Evolutionary conservation across 2,888 invertebrate species (phyloP).

Genomic region (Drosophila mimetica): DNA sequence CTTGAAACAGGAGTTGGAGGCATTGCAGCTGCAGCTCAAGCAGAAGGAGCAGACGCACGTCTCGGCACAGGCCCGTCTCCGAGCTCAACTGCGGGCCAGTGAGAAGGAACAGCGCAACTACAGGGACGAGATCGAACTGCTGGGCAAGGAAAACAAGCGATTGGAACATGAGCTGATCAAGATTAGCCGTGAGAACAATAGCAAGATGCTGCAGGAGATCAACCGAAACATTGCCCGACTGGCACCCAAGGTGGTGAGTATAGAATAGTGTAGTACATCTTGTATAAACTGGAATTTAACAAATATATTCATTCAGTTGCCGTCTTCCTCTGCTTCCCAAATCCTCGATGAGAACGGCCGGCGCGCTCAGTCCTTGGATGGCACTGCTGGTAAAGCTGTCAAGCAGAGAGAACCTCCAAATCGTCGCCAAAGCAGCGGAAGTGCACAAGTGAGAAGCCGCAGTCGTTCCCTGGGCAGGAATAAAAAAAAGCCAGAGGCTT

Average conservation of each 20-base stretch:
- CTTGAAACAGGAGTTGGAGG: slow-evolving; percentile 88
- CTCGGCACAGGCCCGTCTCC: slow-evolving; percentile 89
- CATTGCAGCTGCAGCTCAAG: slow-evolving; percentile 88
- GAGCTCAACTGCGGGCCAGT: slow-evolving; percentile 89
- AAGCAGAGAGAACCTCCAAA: slow-evolving; percentile 21
- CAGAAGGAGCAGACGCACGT: slow-evolving; percentile 90
- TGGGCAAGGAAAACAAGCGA: slow-evolving; percentile 88
- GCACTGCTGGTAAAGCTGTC: slow-evolving; percentile 2
- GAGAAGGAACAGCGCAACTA: slow-evolving; percentile 89
- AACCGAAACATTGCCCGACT: slow-evolving; percentile 87
- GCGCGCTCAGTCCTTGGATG: slow-evolving; percentile 49
- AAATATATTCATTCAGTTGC: slow-evolving; percentile 21
- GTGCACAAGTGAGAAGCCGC: slow-evolving; percentile 29
- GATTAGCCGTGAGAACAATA: slow-evolving; percentile 87
- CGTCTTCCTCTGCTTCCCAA: slow-evolving; percentile 11
- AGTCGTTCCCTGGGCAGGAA: slow-evolving; percentile 39
- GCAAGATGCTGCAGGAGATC: slow-evolving; percentile 91
- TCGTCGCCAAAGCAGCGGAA: slow-evolving; percentile 42
- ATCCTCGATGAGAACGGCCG: slow-evolving; percentile 57
- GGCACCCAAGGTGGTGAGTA: slow-evolving; percentile 77
- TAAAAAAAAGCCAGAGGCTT: slow-evolving; percentile 44
- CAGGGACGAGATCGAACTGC: slow-evolving; percentile 88
- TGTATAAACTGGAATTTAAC: neutral
- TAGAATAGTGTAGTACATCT: neutral
- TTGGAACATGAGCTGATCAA: slow-evolving; percentile 87